phyloP scores from a whole-genome alignment of 2,888 invertebrate species.

The Acleris literana region DNA sequence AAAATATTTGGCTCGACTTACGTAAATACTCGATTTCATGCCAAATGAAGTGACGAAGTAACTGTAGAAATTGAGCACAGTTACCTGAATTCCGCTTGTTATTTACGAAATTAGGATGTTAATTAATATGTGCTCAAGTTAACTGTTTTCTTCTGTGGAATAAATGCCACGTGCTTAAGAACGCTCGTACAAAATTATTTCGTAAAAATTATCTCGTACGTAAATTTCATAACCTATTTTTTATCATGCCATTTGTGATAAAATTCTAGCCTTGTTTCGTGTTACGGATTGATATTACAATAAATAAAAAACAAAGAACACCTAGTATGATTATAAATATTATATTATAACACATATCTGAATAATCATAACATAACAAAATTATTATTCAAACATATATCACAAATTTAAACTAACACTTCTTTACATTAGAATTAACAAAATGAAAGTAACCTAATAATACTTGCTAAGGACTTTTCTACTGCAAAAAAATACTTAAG shows the following conservation, averaged over 20 bases:
- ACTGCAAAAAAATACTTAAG: too few species aligned
- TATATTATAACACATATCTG: too few species aligned
- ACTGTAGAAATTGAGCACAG: constrained; percentile 41
- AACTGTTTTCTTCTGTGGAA: constrained; percentile 5
- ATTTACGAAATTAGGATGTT: constrained; percentile 26
- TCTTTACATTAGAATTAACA: too few species aligned
- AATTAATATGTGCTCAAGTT: constrained; percentile 6
- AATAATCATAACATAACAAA: too few species aligned
- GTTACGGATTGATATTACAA: too few species aligned
- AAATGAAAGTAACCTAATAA: too few species aligned
- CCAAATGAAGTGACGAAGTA: constrained; percentile 21
- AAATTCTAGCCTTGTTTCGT: neutral
- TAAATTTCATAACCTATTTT: neutral
- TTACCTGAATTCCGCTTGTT: constrained; percentile 37
- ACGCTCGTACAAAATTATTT: neutral
- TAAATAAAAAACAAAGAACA: too few species aligned
- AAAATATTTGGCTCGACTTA: constrained; percentile 24
- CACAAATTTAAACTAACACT: too few species aligned
- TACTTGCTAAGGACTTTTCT: too few species aligned
- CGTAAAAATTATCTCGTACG: neutral
- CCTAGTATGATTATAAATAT: too few species aligned
- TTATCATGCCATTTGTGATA: neutral
- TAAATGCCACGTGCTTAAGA: neutral
- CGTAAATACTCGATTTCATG: constrained; percentile 32
- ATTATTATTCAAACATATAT: too few species aligned